A percentile compares a stretch with the other conserved stretches of the same genome.
Conservation (phyloP, 2,113 vertebrate species). For the Periophthalmodon schlosseri region DNA sequence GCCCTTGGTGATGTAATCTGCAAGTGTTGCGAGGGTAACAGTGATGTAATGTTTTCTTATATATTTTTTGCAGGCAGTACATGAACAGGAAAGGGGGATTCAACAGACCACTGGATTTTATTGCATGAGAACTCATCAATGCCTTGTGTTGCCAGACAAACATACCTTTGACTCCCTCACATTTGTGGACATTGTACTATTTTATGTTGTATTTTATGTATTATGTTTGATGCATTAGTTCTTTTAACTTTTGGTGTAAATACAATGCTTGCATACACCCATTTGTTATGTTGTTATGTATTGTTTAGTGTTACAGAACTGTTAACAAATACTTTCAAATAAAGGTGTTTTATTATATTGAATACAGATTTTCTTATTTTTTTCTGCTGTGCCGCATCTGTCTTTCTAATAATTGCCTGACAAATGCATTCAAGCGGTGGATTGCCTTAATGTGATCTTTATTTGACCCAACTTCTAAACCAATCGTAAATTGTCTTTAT, state of each 20-base stretch:
- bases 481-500: neutral
- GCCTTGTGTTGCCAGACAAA: neutral
- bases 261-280: conserved; percentile 17
- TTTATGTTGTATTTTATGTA: conserved; percentile 25
- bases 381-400: neutral
- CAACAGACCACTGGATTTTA: conserved; percentile 98
- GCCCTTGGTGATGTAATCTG: conserved; percentile 80
- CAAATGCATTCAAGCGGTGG: neutral
- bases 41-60: conserved; percentile 79
- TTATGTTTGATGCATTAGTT: conserved; percentile 16
- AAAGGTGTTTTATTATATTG: conserved; percentile 34
- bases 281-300: neutral
- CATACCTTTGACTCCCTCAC: conserved; percentile 2
- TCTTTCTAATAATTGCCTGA: neutral
- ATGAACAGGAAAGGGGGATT: conserved; percentile 99
- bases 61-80: conserved; percentile 86
- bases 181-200: conserved; percentile 1
- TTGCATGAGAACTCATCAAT: conserved; percentile 79
- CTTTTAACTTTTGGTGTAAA: conserved; percentile 25
- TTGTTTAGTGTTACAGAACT: conserved; percentile 17
- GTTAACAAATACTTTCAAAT: conserved; percentile 36
- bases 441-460: neutral
- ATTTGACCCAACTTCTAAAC: neutral
- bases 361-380: neutral
- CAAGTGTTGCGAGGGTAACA: conserved; percentile 71